Conservation (phyloP, 2,888 invertebrate genomes). For the Agrotis clavis region DNA sequence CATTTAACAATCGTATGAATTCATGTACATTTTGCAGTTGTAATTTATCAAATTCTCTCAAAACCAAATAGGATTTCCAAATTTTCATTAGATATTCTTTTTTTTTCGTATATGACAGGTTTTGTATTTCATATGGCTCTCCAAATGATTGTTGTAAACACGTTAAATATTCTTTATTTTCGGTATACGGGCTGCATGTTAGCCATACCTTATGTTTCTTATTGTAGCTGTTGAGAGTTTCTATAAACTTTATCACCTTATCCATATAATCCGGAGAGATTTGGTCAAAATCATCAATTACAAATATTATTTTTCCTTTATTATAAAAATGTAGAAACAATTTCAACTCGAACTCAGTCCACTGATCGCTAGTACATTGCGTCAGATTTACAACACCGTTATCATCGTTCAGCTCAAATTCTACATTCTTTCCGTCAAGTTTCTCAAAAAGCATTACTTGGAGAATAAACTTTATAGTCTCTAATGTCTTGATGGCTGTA, state of each 20-base stretch:
- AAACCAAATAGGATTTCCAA: conserved; percentile 35
- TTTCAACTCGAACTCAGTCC: conserved; percentile 22
- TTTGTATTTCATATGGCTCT: conserved; percentile 28
- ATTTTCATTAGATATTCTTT: conserved; percentile 40
- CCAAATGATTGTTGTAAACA: conserved; percentile 41
- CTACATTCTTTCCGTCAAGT: not conserved
- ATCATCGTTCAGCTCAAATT: not conserved
- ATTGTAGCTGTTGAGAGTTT: conserved; percentile 11
- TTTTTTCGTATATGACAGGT: conserved; percentile 28
- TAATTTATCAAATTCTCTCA: conserved; percentile 18
- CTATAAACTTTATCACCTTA: conserved; percentile 25
- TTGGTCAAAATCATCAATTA: conserved; percentile 62
- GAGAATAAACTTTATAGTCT: conserved; percentile 22
- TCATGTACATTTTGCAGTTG: conserved; percentile 25
- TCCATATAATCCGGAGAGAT: conserved; percentile 51
- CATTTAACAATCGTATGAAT: conserved; percentile 13
- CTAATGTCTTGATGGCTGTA: conserved; percentile 1
- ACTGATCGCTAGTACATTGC: conserved; percentile 1
- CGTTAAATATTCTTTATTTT: conserved; percentile 12
- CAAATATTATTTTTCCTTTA: conserved; percentile 31
- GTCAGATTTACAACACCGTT: conserved; percentile 14
- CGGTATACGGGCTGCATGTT: conserved; percentile 54
- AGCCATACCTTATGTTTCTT: conserved; percentile 43
- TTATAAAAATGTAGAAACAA: conserved; percentile 2
- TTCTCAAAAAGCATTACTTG: conserved; percentile 1